Evolutionary conservation across 2,113 vertebrate genomes (phyloP), one percentile per base, ranked within the genome.

Genomic region (Sciurus niger): DNA sequence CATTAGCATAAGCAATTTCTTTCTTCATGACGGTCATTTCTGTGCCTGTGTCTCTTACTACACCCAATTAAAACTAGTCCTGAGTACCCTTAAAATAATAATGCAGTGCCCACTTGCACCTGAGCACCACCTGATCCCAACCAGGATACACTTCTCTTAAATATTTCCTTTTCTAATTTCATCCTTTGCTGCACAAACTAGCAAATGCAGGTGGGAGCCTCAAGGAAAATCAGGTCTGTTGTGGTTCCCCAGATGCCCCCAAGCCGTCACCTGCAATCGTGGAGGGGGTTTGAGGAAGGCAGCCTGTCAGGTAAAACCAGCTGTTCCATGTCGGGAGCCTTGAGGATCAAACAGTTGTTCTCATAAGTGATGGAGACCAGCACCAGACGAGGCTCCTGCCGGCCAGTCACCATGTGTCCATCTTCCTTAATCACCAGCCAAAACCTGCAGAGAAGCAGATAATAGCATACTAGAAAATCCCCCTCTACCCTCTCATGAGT

Each of bases 301-400:
- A 99, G 98, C 22, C 98, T 96, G 13, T 98, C 0, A 0, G 99
- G 99, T 89, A 99, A 40, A 6, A 51, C 88, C 37, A 99, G 95
- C 95, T 84, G 97, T 28, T 99, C 98, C 99, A 99, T 99, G 28
- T 97, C 98, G 0, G 99, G 99, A 0, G 99, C 99, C 3, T 97
- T 98, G 37, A 99, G 97, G 82, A 89, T 63, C 60, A 99, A 83
- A 8, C 95, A 73, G 0, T 97, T 98, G 0, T 98, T 55, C 13
- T 99, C 98, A 24, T 84, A 97, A 88, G 83, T 96, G 58, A 99
- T 58, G 8, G 98, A 98, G 63, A 99, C 60, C 65, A 99, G 95
- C 74, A 99, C 99, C 2, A 99, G 98, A 3, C 98, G 98, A 3
- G 99, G 99, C 98, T 99, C 98, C 97, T 99, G 99, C n/a, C 99